These are phyloP conservation scores for Lampris megalopsis DNA, from an alignment of 2,113 vertebrate species.

Conservation along the genomic window DNA sequence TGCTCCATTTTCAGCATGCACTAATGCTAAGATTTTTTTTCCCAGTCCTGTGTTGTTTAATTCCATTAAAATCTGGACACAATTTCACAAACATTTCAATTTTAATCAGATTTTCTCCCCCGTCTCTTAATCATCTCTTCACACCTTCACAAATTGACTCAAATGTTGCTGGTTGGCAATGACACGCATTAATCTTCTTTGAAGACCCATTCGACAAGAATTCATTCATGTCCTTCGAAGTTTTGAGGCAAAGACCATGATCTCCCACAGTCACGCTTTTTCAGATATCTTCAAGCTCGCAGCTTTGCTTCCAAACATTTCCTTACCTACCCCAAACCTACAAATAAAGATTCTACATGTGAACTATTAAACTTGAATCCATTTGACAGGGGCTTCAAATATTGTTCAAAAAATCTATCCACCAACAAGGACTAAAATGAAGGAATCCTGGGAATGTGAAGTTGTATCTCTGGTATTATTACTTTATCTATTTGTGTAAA, in stretches of 20 bases:
- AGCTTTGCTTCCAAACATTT: constrained; percentile 1
- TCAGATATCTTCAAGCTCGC: neutral
- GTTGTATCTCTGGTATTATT: neutral
- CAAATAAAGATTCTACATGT: neutral
- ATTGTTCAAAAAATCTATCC: too few relatives aligned
- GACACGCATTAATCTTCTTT: neutral
- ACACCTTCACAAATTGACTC: neutral
- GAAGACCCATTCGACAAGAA: neutral
- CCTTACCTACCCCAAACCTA: neutral
- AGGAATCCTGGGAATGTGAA: neutral
- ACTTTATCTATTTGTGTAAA: neutral
- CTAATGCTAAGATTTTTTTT: too few relatives aligned
- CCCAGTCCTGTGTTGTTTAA: too few relatives aligned
- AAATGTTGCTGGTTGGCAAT: neutral
- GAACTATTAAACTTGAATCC: neutral
- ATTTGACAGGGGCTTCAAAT: neutral
- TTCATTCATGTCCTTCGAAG: neutral
- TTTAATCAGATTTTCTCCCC: neutral
- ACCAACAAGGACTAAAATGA: neutral
- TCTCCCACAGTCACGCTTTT: neutral
- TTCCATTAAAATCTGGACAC: neutral
- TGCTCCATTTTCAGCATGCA: too few relatives aligned
- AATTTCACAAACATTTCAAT: neutral
- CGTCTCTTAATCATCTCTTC: neutral
- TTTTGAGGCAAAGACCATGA: neutral